phyloP scores from a whole-genome alignment of 1,140 invertebrate genomes.

The Augochlora pura region DNA sequence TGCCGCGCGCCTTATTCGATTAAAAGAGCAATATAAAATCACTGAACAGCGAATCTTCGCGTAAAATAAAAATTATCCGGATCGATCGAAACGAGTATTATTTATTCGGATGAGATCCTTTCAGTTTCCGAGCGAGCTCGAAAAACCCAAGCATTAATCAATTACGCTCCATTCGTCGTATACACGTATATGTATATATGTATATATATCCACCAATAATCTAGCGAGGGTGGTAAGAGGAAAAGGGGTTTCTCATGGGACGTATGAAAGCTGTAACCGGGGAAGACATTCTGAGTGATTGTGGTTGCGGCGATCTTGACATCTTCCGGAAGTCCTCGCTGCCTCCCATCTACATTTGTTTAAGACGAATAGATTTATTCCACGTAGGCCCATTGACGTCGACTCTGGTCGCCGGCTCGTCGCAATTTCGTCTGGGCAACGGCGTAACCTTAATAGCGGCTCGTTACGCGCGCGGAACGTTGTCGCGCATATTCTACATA shows the following conservation, averaged over 20 bases:
- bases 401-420: neutral
- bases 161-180: slow-evolving; percentile 50
- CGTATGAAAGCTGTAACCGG: slow-evolving; percentile 78
- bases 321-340: slow-evolving; percentile 67
- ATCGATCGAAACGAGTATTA: no score
- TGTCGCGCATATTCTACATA: no score
- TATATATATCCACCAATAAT: slow-evolving; percentile 50
- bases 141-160: slow-evolving; percentile 43
- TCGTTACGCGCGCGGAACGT: no score
- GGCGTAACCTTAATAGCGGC: no score
- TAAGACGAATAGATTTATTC: slow-evolving; percentile 58
- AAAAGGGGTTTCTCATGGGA: slow-evolving; percentile 73
- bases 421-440: neutral
- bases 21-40: no score
- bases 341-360: slow-evolving; percentile 54
- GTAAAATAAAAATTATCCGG: no score
- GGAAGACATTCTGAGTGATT: slow-evolving; percentile 80
- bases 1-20: no score
- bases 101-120: no score
- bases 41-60: no score
- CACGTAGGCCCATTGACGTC: slow-evolving; percentile 2
- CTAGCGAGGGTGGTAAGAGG: slow-evolving; percentile 40
- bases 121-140: neutral
- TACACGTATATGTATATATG: neutral
- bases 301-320: slow-evolving; percentile 78